These are phyloP conservation scores for Trididemnum clinides DNA, from an alignment of 23 tunicate genomes.

Conservation along the genomic window DNA sequence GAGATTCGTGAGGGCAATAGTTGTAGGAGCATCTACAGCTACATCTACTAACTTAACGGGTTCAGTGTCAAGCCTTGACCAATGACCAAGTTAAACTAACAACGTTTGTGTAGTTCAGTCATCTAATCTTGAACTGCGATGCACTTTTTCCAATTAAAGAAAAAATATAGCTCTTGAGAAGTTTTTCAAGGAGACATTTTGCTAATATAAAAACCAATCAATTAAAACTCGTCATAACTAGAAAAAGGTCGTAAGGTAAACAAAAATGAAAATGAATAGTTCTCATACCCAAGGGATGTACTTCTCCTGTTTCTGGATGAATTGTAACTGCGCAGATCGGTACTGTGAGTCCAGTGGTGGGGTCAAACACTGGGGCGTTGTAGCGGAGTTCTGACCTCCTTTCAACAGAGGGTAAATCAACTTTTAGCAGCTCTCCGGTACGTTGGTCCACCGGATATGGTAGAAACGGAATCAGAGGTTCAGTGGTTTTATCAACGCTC, in stretches of 20 bases:
- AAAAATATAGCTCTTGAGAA: too few relatives aligned
- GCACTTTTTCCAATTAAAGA: too few relatives aligned
- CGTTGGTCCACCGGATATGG: conserved; percentile 70
- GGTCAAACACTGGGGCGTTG: conserved; percentile 80
- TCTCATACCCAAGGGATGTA: conserved; percentile 82
- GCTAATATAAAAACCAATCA: too few relatives aligned
- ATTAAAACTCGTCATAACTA: too few relatives aligned
- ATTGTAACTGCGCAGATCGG: conserved; percentile 93
- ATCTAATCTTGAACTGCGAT: too few relatives aligned
- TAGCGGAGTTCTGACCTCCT: conserved; percentile 67
- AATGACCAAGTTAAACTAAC: too few relatives aligned
- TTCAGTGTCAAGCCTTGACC: too few relatives aligned
- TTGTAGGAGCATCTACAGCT: too few relatives aligned
- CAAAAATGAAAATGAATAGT: background rate
- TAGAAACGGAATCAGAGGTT: conserved; percentile 77
- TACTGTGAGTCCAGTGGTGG: conserved; percentile 78
- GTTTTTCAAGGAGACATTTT: too few relatives aligned
- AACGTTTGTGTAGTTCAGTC: too few relatives aligned
- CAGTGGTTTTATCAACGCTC: conserved; percentile 52
- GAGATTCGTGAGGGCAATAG: too few relatives aligned
- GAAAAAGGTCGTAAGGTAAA: background rate
- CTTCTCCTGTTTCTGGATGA: conserved; percentile 78
- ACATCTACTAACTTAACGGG: too few relatives aligned
- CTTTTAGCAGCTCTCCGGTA: conserved; percentile 37
- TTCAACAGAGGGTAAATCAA: conserved; percentile 40